phyloP scores from a whole-genome alignment of 2,888 invertebrate species.

The Abrostola tripartita region DNA sequence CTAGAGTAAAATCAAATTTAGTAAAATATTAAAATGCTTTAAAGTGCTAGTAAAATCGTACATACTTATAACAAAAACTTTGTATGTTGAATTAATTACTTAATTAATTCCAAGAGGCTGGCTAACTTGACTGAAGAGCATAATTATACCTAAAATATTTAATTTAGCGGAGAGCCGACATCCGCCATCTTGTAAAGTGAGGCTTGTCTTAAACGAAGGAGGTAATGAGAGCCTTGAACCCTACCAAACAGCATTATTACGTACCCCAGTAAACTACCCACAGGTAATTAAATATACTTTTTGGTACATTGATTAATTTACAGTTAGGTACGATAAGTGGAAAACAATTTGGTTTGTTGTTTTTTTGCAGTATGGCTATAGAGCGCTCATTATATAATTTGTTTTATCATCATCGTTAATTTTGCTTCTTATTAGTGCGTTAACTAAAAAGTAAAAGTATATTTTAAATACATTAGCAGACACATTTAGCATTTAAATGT shows the following conservation, averaged over 20 bases:
- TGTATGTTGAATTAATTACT: background rate
- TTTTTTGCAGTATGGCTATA: constrained; percentile 32
- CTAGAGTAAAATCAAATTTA: background rate
- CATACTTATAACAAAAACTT: background rate
- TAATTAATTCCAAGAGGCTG: background rate
- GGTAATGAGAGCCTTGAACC: constrained; percentile 72
- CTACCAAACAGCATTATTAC: constrained; percentile 60
- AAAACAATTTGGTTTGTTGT: constrained; percentile 36
- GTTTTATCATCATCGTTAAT: background rate
- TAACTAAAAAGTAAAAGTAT: background rate
- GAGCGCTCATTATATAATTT: constrained; percentile 14
- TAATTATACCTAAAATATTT: constrained; percentile 32
- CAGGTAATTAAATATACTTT: constrained; percentile 53
- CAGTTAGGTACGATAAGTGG: constrained; percentile 51
- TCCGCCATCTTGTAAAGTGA: constrained; percentile 61
- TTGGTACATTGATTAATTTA: constrained; percentile 51
- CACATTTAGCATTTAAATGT: background rate
- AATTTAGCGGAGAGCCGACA: constrained; percentile 58
- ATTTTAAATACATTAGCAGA: too few species aligned
- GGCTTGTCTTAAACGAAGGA: constrained; percentile 57
- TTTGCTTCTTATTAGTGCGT: constrained; percentile 12
- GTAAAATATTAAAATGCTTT: too few species aligned
- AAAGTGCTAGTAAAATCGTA: background rate
- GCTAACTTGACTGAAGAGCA: constrained; percentile 6
- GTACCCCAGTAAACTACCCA: constrained; percentile 41